These are phyloP conservation scores for Xenus cinereus DNA, from an alignment of 2,113 vertebrate species.

Conservation along the genomic window DNA sequence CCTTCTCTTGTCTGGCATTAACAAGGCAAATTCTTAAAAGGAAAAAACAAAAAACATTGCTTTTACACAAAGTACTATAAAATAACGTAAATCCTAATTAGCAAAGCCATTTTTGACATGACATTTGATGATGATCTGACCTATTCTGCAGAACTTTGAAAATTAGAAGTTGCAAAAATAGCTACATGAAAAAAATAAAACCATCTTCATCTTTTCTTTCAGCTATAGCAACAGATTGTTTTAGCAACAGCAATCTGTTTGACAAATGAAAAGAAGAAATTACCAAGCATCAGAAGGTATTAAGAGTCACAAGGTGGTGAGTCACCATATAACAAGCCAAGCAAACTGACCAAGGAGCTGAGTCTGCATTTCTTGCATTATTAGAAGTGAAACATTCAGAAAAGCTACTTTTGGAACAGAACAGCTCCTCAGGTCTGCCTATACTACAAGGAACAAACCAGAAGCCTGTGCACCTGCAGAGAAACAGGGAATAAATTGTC, in stretches of 20 bases:
- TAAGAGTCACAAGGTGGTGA: slow-evolving; percentile 21
- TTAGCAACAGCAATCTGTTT: slow-evolving; percentile 15
- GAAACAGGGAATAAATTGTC: background rate
- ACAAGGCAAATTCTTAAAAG: background rate
- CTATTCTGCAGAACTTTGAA: background rate
- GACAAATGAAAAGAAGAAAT: background rate
- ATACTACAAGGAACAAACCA: background rate
- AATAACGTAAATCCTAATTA: background rate
- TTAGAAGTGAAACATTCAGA: background rate
- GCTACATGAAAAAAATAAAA: background rate
- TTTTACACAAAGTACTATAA: background rate
- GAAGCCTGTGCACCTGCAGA: background rate
- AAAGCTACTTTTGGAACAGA: background rate
- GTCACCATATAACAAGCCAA: background rate
- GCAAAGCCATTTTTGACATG: background rate
- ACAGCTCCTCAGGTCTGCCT: background rate
- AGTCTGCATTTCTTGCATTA: background rate
- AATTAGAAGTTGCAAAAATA: background rate
- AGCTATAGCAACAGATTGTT: background rate
- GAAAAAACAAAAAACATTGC: fast-evolving
- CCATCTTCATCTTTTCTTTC: background rate
- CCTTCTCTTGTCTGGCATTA: background rate
- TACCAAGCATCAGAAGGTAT: background rate
- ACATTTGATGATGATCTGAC: background rate
- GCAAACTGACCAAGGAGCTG: background rate